Percentiles rank a stretch among this genome's conserved stretches.
These are phyloP conservation scores for Epizoanthus stellaris DNA, from an alignment of 92 coral and sea anemone species.

Conservation along the genomic window DNA sequence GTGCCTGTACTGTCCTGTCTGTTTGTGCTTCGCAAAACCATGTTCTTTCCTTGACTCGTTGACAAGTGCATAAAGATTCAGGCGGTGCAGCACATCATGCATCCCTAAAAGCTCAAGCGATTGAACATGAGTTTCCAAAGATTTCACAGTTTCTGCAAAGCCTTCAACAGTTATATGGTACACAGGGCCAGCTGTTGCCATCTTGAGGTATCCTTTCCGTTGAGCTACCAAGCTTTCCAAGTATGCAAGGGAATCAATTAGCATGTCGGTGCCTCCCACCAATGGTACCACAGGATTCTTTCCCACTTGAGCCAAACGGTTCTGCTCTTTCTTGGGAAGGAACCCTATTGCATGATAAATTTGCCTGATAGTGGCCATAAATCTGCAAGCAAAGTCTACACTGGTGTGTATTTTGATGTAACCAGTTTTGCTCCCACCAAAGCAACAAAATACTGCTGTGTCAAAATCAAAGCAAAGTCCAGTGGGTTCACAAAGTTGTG, in stretches of 20 bases:
- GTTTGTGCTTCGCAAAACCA: constrained; percentile 79
- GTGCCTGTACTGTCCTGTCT: constrained; percentile 72
- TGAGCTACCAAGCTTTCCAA: constrained; percentile 8
- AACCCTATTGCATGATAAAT: constrained; percentile 66
- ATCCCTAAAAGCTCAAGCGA: constrained; percentile 42
- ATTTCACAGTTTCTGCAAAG: constrained; percentile 54
- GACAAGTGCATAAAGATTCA: constrained; percentile 64
- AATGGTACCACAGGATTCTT: constrained; percentile 4
- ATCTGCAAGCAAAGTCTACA: constrained; percentile 54
- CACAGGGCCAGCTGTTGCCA: constrained; percentile 51
- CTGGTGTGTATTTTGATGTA: constrained; percentile 54
- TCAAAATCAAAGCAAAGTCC: constrained; percentile 59
- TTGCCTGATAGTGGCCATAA: constrained; percentile 58
- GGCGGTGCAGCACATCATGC: constrained; percentile 4
- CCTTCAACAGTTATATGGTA: constrained; percentile 53
- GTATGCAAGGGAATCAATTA: not conserved
- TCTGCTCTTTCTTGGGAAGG: constrained; percentile 56
- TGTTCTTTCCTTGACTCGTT: constrained; percentile 79
- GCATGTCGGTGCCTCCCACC: not conserved
- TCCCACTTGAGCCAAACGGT: constrained; percentile 5
- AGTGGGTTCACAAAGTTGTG: constrained; percentile 57
- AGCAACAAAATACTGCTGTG: constrained; percentile 59
- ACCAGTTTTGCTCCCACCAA: constrained; percentile 65
- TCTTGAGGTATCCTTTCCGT: constrained; percentile 29
- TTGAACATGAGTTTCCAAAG: constrained; percentile 51